Conservation (phyloP, 2,888 invertebrate species). For the Nipponacmea schrenckii region DNA sequence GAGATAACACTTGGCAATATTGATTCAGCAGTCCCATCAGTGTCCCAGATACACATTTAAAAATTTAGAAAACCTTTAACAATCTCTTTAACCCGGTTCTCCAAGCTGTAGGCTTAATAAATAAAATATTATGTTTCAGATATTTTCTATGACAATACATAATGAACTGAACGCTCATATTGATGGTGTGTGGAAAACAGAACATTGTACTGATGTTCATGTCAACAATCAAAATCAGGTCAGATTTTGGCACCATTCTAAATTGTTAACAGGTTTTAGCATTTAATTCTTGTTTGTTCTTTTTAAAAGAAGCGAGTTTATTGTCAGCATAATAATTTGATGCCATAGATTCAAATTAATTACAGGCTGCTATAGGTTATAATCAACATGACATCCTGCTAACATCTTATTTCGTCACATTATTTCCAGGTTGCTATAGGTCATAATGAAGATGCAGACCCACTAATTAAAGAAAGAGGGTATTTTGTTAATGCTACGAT, state of each 20-base stretch:
- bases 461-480: slow-evolving; percentile 15
- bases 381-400: too few relatives aligned
- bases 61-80: too few relatives aligned
- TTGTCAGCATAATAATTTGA: too few relatives aligned
- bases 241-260: background rate
- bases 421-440: slow-evolving; percentile 15
- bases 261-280: too few relatives aligned
- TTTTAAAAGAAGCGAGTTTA: background rate
- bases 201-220: slow-evolving; percentile 17
- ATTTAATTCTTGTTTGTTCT: too few relatives aligned
- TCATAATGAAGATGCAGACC: slow-evolving; percentile 22
- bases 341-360: too few relatives aligned
- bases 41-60: too few relatives aligned
- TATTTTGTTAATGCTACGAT: slow-evolving; percentile 19
- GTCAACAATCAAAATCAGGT: slow-evolving; percentile 9
- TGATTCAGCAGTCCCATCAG: too few relatives aligned
- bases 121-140: background rate
- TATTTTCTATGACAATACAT: slow-evolving; percentile 12
- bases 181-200: slow-evolving; percentile 6
- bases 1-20: too few relatives aligned
- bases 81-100: background rate
- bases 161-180: slow-evolving; percentile 14
- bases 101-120: too few relatives aligned
- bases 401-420: too few relatives aligned
- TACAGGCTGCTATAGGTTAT: too few relatives aligned